Evolutionary conservation across 2,113 vertebrate genomes (phyloP).

Genomic region (Atractosteus spatula): DNA sequence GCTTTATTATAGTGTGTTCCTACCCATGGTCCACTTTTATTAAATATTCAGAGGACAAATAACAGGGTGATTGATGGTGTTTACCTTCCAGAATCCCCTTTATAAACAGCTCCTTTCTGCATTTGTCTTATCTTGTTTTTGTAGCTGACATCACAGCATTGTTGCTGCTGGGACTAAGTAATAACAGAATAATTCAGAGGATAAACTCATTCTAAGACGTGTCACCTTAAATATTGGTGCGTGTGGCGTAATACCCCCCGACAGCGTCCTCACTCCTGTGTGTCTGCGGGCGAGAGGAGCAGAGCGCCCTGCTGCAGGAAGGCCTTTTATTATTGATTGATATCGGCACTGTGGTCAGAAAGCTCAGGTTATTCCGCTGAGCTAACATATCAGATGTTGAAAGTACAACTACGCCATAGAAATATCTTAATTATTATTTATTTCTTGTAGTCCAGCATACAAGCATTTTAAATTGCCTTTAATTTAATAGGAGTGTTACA

Average conservation of each 20-base stretch:
- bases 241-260: neutral
- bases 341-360: constrained; percentile 20
- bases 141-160: constrained; percentile 37
- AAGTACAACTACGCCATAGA: no score
- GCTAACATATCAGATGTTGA: no score
- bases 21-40: constrained; percentile 34
- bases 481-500: no score
- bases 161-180: constrained; percentile 21
- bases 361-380: no score
- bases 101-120: constrained; percentile 32
- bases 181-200: constrained; percentile 25
- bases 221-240: neutral
- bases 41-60: constrained; percentile 30
- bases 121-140: constrained; percentile 37
- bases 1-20: constrained; percentile 37
- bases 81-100: constrained; percentile 38
- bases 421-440: no score
- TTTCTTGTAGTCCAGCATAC: no score
- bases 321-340: constrained; percentile 49
- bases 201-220: constrained; percentile 36
- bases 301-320: constrained; percentile 29
- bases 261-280: neutral
- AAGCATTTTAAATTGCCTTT: no score
- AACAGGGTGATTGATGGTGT: constrained; percentile 36
- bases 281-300: constrained; percentile 1